Conservation (phyloP, 2,888 invertebrate species). For the Acleris cristana region DNA sequence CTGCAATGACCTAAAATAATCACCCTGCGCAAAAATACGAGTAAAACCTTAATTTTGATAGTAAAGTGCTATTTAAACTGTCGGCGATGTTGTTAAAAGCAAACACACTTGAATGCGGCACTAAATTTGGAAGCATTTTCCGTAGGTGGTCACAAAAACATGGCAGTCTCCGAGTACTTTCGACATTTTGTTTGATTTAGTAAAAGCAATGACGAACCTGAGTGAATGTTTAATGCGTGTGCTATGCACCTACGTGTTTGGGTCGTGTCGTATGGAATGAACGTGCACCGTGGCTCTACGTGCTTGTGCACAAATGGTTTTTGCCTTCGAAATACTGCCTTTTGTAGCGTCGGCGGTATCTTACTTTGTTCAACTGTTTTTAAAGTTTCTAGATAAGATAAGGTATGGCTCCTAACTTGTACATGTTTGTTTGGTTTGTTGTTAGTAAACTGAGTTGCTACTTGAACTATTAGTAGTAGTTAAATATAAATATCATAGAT, state of each 20-base stretch:
- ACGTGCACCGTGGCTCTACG: slow-evolving; percentile 24
- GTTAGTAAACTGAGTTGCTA: too few species aligned
- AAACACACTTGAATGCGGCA: slow-evolving; percentile 21
- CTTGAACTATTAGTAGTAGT: too few species aligned
- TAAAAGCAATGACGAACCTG: slow-evolving; percentile 47
- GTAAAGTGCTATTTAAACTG: not conserved
- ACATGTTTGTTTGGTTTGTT: too few species aligned
- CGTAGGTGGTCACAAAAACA: slow-evolving; percentile 47
- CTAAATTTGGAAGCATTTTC: slow-evolving; percentile 16
- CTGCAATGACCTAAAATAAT: too few species aligned
- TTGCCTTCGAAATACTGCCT: slow-evolving; percentile 25
- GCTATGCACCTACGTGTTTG: slow-evolving; percentile 34
- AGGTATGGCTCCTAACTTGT: too few species aligned
- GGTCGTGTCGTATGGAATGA: slow-evolving; percentile 2
- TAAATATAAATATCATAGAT: too few species aligned
- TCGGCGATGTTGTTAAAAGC: not conserved
- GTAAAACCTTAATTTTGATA: not conserved
- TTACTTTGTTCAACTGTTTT: slow-evolving; percentile 3
- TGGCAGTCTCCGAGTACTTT: slow-evolving; percentile 49
- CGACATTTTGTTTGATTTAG: slow-evolving; percentile 51
- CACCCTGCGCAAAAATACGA: too few species aligned
- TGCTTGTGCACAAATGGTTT: slow-evolving; percentile 22
- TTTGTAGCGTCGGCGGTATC: slow-evolving; percentile 13
- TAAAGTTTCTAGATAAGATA: not conserved
- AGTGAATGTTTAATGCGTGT: slow-evolving; percentile 35